A percentile compares a stretch with the other conserved stretches of the same genome.
Conservation (phyloP, 2,888 invertebrate species). For the Dryococelus australis region DNA sequence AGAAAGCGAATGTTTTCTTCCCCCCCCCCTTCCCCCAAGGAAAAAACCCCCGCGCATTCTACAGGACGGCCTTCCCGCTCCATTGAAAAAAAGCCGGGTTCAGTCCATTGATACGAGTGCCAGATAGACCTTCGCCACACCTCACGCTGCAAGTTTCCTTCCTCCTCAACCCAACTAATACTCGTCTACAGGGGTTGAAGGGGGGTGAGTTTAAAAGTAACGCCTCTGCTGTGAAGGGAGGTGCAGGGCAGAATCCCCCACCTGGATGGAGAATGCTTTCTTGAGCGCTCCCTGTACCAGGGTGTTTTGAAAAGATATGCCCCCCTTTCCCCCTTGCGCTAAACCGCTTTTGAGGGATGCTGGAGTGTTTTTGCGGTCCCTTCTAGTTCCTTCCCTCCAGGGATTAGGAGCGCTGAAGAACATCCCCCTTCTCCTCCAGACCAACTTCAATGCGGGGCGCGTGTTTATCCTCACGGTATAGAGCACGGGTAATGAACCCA, state of each 20-base stretch:
- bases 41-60: neutral
- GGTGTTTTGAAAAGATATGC: neutral
- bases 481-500: constrained; percentile 9
- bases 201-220: neutral
- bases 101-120: neutral
- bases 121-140: neutral
- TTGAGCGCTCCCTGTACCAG: neutral
- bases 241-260: neutral
- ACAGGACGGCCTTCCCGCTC: neutral
- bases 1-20: neutral
- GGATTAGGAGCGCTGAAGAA: neutral
- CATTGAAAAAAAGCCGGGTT: neutral
- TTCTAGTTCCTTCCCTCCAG: neutral
- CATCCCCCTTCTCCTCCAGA: neutral
- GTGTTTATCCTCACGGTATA: neutral
- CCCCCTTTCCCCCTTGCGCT: neutral
- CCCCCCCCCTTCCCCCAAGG: no score
- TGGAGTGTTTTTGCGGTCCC: neutral
- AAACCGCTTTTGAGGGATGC: neutral
- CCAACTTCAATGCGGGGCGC: neutral
- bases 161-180: neutral
- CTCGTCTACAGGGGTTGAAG: neutral
- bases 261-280: neutral
- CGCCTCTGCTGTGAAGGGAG: neutral
- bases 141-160: neutral